A percentile compares a stretch with the other conserved stretches of the same genome.
Conservation (phyloP, 1,140 invertebrate genomes). For the Bombus superbus region DNA sequence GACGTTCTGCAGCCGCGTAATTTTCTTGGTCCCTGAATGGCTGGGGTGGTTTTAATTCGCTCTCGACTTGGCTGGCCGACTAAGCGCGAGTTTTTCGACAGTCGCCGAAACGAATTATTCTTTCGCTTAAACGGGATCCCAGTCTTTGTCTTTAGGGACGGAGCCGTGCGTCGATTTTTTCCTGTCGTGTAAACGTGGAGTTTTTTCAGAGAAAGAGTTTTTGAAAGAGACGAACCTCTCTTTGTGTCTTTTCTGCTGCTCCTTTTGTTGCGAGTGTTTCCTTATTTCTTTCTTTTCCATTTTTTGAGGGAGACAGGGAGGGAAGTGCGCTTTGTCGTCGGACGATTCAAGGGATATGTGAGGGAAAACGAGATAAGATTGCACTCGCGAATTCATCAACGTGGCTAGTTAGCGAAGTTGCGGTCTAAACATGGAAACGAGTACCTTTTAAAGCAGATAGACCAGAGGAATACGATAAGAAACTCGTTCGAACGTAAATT, state of each 20-base stretch:
- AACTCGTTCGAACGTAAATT: neutral
- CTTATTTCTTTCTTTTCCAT: neutral
- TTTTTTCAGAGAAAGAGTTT: neutral
- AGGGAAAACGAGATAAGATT: neutral
- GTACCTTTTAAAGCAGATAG: neutral
- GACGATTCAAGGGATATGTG: neutral
- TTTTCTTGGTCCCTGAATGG: neutral
- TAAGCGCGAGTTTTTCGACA: neutral
- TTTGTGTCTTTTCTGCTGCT: neutral
- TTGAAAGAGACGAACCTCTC: neutral
- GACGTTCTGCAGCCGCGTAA: neutral
- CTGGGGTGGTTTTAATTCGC: neutral
- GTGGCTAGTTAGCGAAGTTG: neutral
- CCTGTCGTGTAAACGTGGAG: neutral
- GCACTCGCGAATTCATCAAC: conserved; percentile 7
- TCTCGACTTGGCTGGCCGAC: neutral
- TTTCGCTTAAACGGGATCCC: neutral
- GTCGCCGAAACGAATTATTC: conserved; percentile 7
- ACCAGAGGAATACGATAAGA: no score
- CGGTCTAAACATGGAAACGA: neutral
- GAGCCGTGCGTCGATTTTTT: neutral
- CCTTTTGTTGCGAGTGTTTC: neutral
- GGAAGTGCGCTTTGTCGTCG: neutral
- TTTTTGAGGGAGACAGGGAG: no score
- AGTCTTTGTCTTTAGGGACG: neutral